Percentiles rank a stretch among this genome's conserved stretches.
Evolutionary conservation across 2,113 vertebrate genomes (phyloP).

Genomic region (Sarotherodon lohbergeri): DNA sequence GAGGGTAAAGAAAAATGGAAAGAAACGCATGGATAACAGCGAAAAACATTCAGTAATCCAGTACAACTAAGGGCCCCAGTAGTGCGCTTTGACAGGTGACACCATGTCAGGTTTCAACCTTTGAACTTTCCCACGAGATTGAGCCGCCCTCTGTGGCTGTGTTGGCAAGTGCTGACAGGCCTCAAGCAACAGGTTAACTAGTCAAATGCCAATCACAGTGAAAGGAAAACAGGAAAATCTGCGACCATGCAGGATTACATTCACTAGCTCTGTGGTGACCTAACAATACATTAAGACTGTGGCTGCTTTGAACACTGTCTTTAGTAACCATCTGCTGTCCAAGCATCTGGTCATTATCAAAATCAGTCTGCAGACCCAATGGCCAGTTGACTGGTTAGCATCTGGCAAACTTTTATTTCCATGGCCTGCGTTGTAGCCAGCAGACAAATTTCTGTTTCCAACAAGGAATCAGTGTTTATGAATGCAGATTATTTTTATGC

Average conservation of each 20-base stretch:
- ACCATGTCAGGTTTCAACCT: conserved; percentile 37
- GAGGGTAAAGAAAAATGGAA: neutral
- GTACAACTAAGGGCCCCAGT: neutral
- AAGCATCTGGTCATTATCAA: neutral
- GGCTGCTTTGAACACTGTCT: neutral
- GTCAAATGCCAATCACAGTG: conserved; percentile 13
- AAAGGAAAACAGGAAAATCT: neutral
- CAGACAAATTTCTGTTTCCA: neutral
- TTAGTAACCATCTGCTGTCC: neutral
- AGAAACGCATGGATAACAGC: neutral
- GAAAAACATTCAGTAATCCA: neutral
- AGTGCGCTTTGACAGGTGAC: neutral
- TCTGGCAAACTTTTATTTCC: neutral
- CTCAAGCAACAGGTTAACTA: conserved; percentile 24
- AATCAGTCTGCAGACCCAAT: neutral
- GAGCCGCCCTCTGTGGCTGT: neutral
- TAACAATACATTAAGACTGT: neutral
- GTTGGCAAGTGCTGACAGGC: conserved; percentile 13
- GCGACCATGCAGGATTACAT: neutral
- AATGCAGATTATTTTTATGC: neutral
- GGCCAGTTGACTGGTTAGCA: neutral
- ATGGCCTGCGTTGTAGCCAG: neutral
- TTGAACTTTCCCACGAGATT: neutral
- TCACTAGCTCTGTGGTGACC: neutral
- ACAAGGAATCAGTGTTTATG: neutral